Conservation (phyloP, 2,888 invertebrate species). For the Hedychridium roseum region DNA sequence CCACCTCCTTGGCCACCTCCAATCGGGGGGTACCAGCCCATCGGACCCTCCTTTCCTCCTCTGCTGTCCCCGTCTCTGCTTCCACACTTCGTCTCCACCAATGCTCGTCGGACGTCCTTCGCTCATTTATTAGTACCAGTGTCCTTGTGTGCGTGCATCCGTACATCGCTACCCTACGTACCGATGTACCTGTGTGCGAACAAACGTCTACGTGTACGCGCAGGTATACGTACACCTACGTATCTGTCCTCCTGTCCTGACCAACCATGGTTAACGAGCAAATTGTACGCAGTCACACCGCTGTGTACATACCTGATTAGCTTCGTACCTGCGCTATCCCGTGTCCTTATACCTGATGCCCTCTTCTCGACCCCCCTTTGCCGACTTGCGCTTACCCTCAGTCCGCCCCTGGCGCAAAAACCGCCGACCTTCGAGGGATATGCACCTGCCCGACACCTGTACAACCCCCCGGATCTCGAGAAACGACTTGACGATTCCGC, state of each 20-base stretch:
- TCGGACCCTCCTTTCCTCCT: constrained; percentile 57
- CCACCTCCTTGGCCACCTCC: constrained; percentile 63
- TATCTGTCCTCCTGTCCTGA: too few relatives aligned
- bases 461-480: constrained; percentile 1
- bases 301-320: too few relatives aligned
- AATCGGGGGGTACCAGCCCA: constrained; percentile 62
- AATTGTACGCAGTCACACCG: too few relatives aligned
- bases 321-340: too few relatives aligned
- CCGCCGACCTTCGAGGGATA: constrained; percentile 16
- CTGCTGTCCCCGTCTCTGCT: constrained; percentile 22
- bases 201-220: too few relatives aligned
- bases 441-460: constrained; percentile 19
- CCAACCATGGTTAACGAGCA: too few relatives aligned
- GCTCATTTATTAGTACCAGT: too few relatives aligned
- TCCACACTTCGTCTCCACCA: constrained; percentile 10
- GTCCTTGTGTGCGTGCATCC: too few relatives aligned
- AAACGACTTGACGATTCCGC: too few relatives aligned
- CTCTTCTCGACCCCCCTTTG: too few relatives aligned
- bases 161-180: constrained; percentile 7
- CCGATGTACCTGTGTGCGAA: constrained; percentile 6
- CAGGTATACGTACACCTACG: too few relatives aligned
- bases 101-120: too few relatives aligned
- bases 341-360: constrained; percentile 6
- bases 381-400: constrained; percentile 9
- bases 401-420: constrained; percentile 5